A percentile compares a stretch with the other conserved stretches of the same genome.
These are phyloP conservation scores for Drosophila cardini DNA, from an alignment of 1,140 invertebrate species.

Conservation along the genomic window DNA sequence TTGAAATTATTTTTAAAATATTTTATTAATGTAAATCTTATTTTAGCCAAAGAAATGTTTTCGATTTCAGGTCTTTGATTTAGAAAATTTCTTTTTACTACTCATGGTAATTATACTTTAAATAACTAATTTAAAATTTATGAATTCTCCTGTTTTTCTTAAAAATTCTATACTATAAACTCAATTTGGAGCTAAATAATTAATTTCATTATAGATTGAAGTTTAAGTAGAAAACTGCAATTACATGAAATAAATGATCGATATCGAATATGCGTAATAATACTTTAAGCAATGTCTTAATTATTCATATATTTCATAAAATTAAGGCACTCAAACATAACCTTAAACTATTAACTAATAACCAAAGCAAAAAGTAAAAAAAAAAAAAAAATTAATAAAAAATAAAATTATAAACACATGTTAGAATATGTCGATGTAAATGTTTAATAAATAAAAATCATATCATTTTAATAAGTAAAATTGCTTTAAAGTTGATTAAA, in stretches of 20 bases:
- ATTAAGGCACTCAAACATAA: conserved; percentile 34
- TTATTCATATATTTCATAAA: conserved; percentile 26
- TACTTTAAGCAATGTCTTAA: conserved; percentile 38
- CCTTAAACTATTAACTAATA: conserved; percentile 37
- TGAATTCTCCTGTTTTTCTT: background rate
- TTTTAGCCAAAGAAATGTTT: too few relatives aligned
- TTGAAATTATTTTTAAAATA: background rate
- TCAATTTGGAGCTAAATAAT: too few relatives aligned
- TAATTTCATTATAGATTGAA: background rate
- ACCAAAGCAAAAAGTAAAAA: conserved; percentile 7
- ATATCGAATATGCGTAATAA: conserved; percentile 17
- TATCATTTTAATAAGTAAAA: conserved; percentile 48
- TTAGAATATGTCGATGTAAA: conserved; percentile 52
- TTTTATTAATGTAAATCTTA: background rate
- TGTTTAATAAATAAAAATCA: conserved; percentile 55
- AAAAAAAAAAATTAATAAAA: conserved; percentile 6
- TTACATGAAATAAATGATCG: conserved; percentile 6
- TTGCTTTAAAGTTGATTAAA: background rate
- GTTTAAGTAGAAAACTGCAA: conserved; percentile 6
- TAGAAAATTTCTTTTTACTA: too few relatives aligned
- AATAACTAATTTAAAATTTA: background rate
- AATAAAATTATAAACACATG: conserved; percentile 13
- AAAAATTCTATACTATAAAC: too few relatives aligned
- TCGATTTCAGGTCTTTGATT: background rate
- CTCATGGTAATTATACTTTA: background rate